These are phyloP conservation scores for Unio delphinus DNA, from an alignment of 2,888 invertebrate species.

Conservation along the genomic window DNA sequence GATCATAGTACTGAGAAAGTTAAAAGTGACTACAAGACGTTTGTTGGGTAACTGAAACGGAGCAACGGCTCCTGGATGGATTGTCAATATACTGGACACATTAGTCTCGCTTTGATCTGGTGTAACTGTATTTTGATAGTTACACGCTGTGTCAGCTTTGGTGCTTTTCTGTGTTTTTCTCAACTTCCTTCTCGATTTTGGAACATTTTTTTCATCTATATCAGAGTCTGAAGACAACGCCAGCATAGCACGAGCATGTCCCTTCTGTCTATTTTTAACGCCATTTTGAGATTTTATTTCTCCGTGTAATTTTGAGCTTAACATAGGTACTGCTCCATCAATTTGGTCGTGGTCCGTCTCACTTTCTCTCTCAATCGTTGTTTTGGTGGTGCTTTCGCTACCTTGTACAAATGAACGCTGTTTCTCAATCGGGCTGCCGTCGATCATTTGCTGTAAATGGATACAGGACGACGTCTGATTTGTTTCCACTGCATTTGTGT, in stretches of 20 bases:
- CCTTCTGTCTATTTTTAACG: not conserved
- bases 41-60: constrained; percentile 11
- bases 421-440: too few relatives aligned
- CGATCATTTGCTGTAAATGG: not conserved
- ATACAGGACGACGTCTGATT: not conserved
- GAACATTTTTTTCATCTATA: constrained; percentile 1
- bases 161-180: not conserved
- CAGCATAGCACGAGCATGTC: too few relatives aligned
- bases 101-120: not conserved
- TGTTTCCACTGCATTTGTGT: not conserved
- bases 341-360: too few relatives aligned
- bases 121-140: not conserved
- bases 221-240: not conserved
- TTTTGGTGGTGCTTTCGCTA: too few relatives aligned
- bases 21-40: constrained; percentile 28
- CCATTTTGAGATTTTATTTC: not conserved
- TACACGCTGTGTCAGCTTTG: constrained; percentile 1
- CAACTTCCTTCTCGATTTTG: too few relatives aligned
- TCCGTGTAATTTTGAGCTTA: not conserved
- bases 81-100: constrained; percentile 2
- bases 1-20: constrained; percentile 36
- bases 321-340: not conserved
- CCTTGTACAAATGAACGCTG: too few relatives aligned
- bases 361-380: too few relatives aligned
- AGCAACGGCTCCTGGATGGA: constrained; percentile 4